These are phyloP conservation scores for Thymelicus acteon DNA, from an alignment of 2,888 invertebrate genomes.

Conservation along the genomic window DNA sequence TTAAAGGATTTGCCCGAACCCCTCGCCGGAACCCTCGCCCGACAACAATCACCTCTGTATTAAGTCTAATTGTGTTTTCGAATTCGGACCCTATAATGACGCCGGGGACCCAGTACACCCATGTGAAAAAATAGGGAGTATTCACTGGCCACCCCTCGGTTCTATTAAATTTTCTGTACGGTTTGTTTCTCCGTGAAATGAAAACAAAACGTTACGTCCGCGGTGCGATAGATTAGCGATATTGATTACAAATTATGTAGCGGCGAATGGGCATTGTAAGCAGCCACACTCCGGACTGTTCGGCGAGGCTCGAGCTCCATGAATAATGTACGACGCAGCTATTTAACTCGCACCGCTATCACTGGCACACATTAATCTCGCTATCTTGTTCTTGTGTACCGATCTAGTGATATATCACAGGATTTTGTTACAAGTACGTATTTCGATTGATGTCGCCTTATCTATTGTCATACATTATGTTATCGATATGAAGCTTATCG, in stretches of 20 bases:
- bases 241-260: slow-evolving; percentile 34
- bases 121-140: slow-evolving; percentile 80
- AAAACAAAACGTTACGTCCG: slow-evolving; percentile 32
- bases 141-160: slow-evolving; percentile 58
- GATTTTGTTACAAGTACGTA: slow-evolving; percentile 43
- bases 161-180: slow-evolving; percentile 75
- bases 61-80: slow-evolving; percentile 85
- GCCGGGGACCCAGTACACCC: slow-evolving; percentile 62
- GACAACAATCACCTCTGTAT: slow-evolving; percentile 85
- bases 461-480: slow-evolving; percentile 36
- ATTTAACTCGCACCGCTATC: slow-evolving; percentile 48
- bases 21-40: slow-evolving; percentile 78
- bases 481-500: slow-evolving; percentile 37
- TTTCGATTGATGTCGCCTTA: slow-evolving; percentile 44
- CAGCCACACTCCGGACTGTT: neutral
- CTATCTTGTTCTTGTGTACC: slow-evolving; percentile 51
- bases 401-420: slow-evolving; percentile 44
- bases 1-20: slow-evolving; percentile 84
- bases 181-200: slow-evolving; percentile 51
- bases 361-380: slow-evolving; percentile 54
- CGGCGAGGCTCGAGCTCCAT: slow-evolving; percentile 9
- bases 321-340: slow-evolving; percentile 32
- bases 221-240: slow-evolving; percentile 35
- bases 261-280: neutral
- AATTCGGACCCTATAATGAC: slow-evolving; percentile 79